Base-by-base conservation (phyloP, 2,797 vertebrate species). In the Hypotaenidia okinawae region DNA sequence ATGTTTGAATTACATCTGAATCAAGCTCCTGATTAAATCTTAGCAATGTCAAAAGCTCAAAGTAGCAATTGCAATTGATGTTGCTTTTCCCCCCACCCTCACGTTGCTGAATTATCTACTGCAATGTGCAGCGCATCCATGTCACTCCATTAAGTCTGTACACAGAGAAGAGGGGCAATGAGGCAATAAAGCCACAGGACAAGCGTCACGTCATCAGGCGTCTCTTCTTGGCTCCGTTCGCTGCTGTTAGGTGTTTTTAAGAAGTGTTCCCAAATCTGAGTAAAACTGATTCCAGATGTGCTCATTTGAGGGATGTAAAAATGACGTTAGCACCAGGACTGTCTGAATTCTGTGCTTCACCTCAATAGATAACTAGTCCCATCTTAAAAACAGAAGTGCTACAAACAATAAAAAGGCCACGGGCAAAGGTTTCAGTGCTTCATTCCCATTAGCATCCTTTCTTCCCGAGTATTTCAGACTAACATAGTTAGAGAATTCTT, bases 281-380 rank as follows among this genome's bases (percentile, higher is more conserved):
- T 52, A 69, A 72, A 95, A 95, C 73, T 27, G 82, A 54, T 93
- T 95, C 93, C 94, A 94, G 87, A 92, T 96, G 95, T 94, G 91
- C 87, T 97, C 22, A 24, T 69, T 76, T 72, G 67, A 84, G 90
- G 75, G 76, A 37, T 72, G 81, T 24, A 84, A 92, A 87, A 85
- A 49, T 80, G 57, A 92, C 8, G 1, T 81, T 91, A 93, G 93
- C 89, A 95, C 95, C 87, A 87, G 61, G 75, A 75, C 88, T 91
- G 13, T 77, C 64, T 80, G 92, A 39, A 73, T 91, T 94, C 85
- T 87, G 76, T 54, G 27, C 55, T 23, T 74, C 63, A 88, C 93
- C 85, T 72, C 76, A 95, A 87, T 10, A 63, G 84, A 77, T 54
- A 78, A 73, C 84, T 97, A 98, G 64, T 96, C 93, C 95, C 90